Percentiles rank a stretch among this genome's conserved stretches.
phyloP scores from a whole-genome alignment of 1,140 invertebrate species.

The Penaeus japonicus region DNA sequence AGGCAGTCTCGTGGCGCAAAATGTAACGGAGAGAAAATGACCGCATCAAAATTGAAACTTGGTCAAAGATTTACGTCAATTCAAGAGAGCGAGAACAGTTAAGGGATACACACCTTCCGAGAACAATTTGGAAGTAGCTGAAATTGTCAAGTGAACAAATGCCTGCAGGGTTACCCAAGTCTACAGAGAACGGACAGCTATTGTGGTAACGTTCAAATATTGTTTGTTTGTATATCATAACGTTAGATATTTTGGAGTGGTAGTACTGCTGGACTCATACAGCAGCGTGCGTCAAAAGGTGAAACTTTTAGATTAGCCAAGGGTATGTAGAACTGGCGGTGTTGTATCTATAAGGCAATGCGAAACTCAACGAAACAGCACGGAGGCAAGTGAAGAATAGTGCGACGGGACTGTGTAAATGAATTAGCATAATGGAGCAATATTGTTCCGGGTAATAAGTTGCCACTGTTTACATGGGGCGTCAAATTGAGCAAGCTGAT shows the following conservation, averaged over 20 bases:
- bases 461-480: constrained; percentile 50
- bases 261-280: too few species aligned
- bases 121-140: constrained; percentile 39
- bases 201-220: background rate
- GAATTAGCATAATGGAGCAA: constrained; percentile 57
- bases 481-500: constrained; percentile 55
- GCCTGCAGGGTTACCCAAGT: background rate
- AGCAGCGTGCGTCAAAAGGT: too few species aligned
- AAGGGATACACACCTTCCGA: constrained; percentile 2
- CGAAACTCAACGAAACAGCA: constrained; percentile 31
- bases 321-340: background rate
- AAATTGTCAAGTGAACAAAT: constrained; percentile 54
- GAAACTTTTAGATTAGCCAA: too few species aligned
- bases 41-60: too few species aligned
- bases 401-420: constrained; percentile 50
- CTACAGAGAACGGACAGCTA: background rate
- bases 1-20: too few species aligned
- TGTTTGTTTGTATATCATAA: too few species aligned
- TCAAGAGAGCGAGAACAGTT: background rate
- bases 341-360: background rate
- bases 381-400: constrained; percentile 27
- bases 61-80: too few species aligned
- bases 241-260: too few species aligned
- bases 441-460: constrained; percentile 55
- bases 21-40: too few species aligned